These are phyloP conservation scores for Cephonodes hylas DNA, from an alignment of 2,888 invertebrate genomes.

Conservation along the genomic window DNA sequence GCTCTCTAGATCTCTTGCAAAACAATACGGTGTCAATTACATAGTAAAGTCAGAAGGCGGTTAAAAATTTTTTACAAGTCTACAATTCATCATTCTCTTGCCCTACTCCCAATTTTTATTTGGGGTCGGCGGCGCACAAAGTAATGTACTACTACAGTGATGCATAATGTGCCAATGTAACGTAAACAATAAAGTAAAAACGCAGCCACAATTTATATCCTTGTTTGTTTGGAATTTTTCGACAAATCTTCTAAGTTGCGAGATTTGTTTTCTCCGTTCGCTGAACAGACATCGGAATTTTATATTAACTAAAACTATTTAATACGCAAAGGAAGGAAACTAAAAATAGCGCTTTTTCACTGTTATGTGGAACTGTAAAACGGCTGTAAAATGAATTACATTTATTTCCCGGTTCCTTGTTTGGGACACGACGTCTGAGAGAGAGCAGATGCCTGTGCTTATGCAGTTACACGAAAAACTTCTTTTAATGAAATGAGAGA, in stretches of 20 bases:
- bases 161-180: slow-evolving; percentile 19
- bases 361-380: background rate
- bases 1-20: background rate
- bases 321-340: background rate
- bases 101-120: no score
- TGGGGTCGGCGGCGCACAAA: no score
- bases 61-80: no score
- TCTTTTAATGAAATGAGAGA: background rate
- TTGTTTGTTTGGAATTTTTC: slow-evolving; percentile 33
- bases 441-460: background rate
- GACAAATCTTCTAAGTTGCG: slow-evolving; percentile 20
- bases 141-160: no score
- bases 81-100: no score
- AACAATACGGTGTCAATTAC: no score
- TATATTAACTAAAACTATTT: background rate
- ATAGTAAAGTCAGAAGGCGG: no score
- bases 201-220: slow-evolving; percentile 19
- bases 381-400: background rate
- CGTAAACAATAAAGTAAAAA: slow-evolving; percentile 22
- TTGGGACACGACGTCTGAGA: background rate
- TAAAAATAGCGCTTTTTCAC: background rate
- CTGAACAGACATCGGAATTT: slow-evolving; percentile 2
- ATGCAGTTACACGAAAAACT: background rate
- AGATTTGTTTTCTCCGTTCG: slow-evolving; percentile 15
- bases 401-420: background rate